Percentiles rank a stretch among this genome's conserved stretches.
Evolutionary conservation across 2,797 vertebrate genomes (phyloP).

Genomic region (Pyrocephalus nanus): DNA sequence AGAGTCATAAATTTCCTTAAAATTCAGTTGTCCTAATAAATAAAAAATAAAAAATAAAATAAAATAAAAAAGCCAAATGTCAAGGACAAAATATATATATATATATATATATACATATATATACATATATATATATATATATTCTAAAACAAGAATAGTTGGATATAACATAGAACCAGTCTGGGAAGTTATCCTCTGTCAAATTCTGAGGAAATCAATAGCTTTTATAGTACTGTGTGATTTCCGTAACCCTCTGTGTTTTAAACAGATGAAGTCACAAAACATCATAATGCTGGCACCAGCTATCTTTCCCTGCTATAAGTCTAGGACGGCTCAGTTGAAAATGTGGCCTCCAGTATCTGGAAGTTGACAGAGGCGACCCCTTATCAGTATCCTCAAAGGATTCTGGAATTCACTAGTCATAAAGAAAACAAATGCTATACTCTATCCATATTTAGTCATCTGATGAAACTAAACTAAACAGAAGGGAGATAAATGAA

Average conservation of each 20-base stretch:
- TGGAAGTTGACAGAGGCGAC: background rate
- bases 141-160: background rate
- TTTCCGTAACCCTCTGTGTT: background rate
- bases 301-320: background rate
- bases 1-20: background rate
- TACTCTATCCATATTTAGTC: slow-evolving; percentile 13
- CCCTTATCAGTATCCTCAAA: slow-evolving; percentile 3
- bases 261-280: background rate
- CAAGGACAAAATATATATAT: background rate
- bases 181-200: background rate
- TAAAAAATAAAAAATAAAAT: background rate
- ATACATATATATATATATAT: too few species aligned
- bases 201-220: background rate
- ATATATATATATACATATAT: too few species aligned
- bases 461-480: background rate
- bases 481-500: background rate
- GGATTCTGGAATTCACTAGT: background rate
- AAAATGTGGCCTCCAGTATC: background rate
- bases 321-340: background rate
- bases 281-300: background rate
- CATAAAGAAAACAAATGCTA: slow-evolving; percentile 37
- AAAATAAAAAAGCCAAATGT: background rate
- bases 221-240: background rate
- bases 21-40: background rate
- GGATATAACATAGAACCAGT: background rate